A percentile compares a stretch with the other conserved stretches of the same genome.
Conservation (phyloP, 2,797 vertebrate species). For the Astyanax mexicanus region DNA sequence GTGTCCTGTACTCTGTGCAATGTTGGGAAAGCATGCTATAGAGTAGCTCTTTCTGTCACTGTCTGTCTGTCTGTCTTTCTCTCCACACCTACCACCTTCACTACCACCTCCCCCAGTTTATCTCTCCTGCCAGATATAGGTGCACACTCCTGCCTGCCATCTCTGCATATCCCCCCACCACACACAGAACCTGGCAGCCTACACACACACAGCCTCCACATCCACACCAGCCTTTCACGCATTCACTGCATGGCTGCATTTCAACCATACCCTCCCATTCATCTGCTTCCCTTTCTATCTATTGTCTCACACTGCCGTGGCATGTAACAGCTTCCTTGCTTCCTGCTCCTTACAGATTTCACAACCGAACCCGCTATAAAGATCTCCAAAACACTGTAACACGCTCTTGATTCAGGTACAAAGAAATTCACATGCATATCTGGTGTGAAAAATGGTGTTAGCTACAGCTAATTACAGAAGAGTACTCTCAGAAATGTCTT, state of each 20-base stretch:
- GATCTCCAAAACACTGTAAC: not conserved
- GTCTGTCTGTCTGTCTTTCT: not conserved
- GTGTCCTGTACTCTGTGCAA: not conserved
- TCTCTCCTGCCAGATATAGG: conserved; percentile 22
- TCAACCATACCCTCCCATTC: conserved; percentile 9
- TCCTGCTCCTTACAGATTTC: not conserved
- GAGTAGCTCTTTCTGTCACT: not conserved
- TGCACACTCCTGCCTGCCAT: conserved; percentile 19
- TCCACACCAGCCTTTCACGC: conserved; percentile 20
- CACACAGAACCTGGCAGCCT: conserved; percentile 37
- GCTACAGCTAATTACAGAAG: not conserved
- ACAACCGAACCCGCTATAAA: not conserved
- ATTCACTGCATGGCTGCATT: not conserved
- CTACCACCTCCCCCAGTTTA: conserved; percentile 17
- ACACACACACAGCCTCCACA: conserved; percentile 33
- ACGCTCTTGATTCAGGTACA: not conserved
- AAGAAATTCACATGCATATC: not conserved
- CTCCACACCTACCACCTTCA: not conserved
- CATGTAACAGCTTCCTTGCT: not conserved
- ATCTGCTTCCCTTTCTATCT: not conserved
- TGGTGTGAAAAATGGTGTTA: not conserved
- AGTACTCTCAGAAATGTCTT: not conserved
- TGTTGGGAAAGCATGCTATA: not conserved
- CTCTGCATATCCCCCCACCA: conserved; percentile 12
- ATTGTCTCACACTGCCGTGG: not conserved